These are phyloP conservation scores for Chinchilla lanigera DNA, from an alignment of 2,113 vertebrate species.

Conservation along the genomic window DNA sequence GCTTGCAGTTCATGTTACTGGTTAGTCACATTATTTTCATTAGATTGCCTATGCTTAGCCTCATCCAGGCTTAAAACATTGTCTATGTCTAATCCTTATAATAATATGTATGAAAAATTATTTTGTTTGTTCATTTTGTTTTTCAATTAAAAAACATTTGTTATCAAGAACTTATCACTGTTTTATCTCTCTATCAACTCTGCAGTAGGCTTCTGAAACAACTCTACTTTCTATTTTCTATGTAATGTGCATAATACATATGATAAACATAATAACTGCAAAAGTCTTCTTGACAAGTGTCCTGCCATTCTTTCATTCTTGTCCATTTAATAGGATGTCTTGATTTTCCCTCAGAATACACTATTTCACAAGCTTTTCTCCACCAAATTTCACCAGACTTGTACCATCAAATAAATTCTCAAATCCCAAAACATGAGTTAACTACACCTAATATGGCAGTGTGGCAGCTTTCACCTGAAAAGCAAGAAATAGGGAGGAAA, in stretches of 20 bases:
- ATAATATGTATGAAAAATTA: background rate
- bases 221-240: background rate
- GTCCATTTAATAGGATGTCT: background rate
- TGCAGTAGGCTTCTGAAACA: background rate
- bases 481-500: slow-evolving; percentile 19
- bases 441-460: background rate
- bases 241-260: background rate
- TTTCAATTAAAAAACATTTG: background rate
- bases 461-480: background rate
- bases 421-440: background rate
- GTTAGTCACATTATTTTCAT: background rate
- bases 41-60: background rate
- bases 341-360: background rate
- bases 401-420: background rate
- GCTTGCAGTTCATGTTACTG: background rate
- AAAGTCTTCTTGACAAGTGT: background rate
- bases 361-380: background rate
- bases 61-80: background rate
- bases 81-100: background rate
- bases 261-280: background rate
- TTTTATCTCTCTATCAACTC: background rate
- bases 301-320: background rate
- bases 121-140: background rate
- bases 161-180: background rate
- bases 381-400: background rate